Evolutionary conservation across 2,113 vertebrate species (phyloP).

Genomic region (Sinosuthora webbiana): DNA sequence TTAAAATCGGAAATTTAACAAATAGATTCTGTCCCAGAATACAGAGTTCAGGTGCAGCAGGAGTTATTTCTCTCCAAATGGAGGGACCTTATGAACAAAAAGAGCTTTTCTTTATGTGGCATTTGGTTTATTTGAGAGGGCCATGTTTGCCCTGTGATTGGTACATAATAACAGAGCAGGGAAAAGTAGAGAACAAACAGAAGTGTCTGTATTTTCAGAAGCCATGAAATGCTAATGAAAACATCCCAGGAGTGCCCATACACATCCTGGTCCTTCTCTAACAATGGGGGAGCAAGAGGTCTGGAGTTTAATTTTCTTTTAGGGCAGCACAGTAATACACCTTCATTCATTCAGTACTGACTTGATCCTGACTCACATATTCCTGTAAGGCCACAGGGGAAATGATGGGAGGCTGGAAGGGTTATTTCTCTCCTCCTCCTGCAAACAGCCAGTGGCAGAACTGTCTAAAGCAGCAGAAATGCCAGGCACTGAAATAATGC

Average conservation of each 20-base stretch:
- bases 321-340: not conserved
- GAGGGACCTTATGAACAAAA: not conserved
- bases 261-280: not conserved
- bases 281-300: not conserved
- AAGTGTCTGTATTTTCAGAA: not conserved
- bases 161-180: not conserved
- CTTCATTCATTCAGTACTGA: not conserved
- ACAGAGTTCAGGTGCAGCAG: not conserved
- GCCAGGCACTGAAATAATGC: not conserved
- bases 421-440: not conserved
- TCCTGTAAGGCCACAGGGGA: not conserved
- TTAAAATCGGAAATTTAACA: not conserved
- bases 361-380: not conserved
- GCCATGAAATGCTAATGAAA: not conserved
- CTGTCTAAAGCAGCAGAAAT: not conserved
- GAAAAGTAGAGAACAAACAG: not conserved
- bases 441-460: not conserved
- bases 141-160: not conserved
- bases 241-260: not conserved
- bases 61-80: not conserved
- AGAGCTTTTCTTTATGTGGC: not conserved
- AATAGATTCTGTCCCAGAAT: not conserved
- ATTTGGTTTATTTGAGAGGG: not conserved
- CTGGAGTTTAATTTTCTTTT: constrained; percentile 1
- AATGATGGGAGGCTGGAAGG: not conserved